Evolutionary conservation across 2,888 invertebrate genomes (phyloP), one percentile per base, ranked within the genome.

Genomic region (Xanthia togata): DNA sequence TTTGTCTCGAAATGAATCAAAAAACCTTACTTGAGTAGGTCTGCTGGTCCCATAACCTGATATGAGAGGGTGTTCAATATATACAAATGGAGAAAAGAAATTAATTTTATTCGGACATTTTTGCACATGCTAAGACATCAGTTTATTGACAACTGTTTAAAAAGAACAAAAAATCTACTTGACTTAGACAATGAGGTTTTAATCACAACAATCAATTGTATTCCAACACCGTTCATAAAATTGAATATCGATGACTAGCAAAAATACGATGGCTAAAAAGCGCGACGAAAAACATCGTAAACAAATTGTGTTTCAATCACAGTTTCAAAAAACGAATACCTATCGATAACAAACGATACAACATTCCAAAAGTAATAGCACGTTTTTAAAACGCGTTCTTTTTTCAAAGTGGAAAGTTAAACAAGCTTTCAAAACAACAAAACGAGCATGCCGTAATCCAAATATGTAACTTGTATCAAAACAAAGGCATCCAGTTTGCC

Each of bases 391-490:
- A 26, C 9, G 38, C 53, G 1, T 76, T 65, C 12, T 14, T 31
- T 64, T 70, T 76, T 14, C 8, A 63, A 70, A 70, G 0, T 50
- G 6, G 11, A 64, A 64, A 68, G 26, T 55, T 55, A 71, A 71
- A 71, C 63, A 57, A 68, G 38, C 38, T 55, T 35, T 69, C 4
- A 31, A 57, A 73, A 62, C 47, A 55, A 55, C 26, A 74, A 81
- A 81, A 74, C 50, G 62, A 53, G 50, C 67, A 73, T 38, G 31
- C 26, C 23, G 53, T 72, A 85, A 74, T 73, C 26, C 53, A 73
- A 83, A 73, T 74, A 69, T 76, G 71, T 72, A 63, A 80, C 67
- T 71, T 38, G 74, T 63, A 82, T 84, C 63, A 85, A 86, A 89
- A 86, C 82, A 87, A 85, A 80, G 76, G 74, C 63, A 72, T 73